Evolutionary conservation across 2,797 vertebrate genomes (phyloP).

Genomic region (Poliocrania exsul): DNA sequence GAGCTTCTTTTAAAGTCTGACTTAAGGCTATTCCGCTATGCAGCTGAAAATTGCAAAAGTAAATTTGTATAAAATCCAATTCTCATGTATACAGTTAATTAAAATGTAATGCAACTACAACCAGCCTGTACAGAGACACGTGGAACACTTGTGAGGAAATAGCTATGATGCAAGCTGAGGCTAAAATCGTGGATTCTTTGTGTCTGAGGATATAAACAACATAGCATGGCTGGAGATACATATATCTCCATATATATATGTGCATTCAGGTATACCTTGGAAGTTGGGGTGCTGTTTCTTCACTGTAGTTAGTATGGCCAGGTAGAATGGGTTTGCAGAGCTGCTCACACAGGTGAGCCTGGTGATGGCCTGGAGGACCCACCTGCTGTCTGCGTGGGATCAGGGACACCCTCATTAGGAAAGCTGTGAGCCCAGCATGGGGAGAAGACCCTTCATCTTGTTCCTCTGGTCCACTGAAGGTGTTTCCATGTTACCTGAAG

Average conservation of each 20-base stretch:
- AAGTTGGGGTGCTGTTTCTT: neutral
- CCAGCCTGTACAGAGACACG: neutral
- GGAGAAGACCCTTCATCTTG: neutral
- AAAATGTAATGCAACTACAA: neutral
- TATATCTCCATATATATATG: too few relatives aligned
- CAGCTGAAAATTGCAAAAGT: slow-evolving; percentile 19
- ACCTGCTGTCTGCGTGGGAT: neutral
- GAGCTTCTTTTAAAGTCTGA: slow-evolving; percentile 33
- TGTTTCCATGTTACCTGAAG: accelerated
- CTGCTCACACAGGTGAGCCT: neutral
- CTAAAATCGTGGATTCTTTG: neutral
- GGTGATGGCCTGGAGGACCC: neutral
- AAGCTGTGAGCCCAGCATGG: accelerated
- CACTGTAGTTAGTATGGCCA: accelerated
- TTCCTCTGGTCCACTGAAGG: neutral
- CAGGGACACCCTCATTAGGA: neutral
- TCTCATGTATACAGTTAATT: slow-evolving; percentile 4
- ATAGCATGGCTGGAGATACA: too few relatives aligned
- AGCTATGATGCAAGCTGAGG: neutral
- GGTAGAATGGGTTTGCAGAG: neutral
- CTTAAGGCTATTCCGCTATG: neutral
- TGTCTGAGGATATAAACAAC: neutral
- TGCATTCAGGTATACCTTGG: neutral
- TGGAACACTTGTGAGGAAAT: neutral
- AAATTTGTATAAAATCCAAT: slow-evolving; percentile 31